These are phyloP conservation scores for Cosmorhoe ocellata DNA, from an alignment of 2,888 invertebrate genomes.

Conservation along the genomic window DNA sequence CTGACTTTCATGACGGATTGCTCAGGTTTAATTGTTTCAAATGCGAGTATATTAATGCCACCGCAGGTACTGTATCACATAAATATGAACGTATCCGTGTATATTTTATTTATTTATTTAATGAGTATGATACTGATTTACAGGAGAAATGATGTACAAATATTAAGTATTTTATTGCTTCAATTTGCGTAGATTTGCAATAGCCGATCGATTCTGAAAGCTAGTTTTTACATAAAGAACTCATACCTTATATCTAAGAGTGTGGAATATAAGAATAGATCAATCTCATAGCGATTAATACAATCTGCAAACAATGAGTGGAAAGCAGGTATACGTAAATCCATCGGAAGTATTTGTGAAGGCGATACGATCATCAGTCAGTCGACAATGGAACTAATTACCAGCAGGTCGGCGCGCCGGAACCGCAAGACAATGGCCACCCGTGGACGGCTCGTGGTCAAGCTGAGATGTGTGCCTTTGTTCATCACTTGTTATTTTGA, in stretches of 20 bases:
- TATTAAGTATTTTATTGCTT: no score
- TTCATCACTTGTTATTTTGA: conserved; percentile 51
- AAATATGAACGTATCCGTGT: background rate
- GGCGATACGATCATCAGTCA: conserved; percentile 64
- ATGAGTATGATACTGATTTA: no score
- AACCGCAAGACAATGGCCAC: conserved; percentile 63
- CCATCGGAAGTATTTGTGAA: conserved; percentile 73
- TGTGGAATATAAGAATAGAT: conserved; percentile 15
- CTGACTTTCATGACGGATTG: conserved; percentile 6
- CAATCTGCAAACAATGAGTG: conserved; percentile 64
- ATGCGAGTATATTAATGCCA: conserved; percentile 12
- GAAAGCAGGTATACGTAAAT: conserved; percentile 75
- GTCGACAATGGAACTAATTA: conserved; percentile 79
- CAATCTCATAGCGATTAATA: conserved; percentile 38
- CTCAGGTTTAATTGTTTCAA: conserved; percentile 6
- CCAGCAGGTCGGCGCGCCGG: conserved; percentile 56
- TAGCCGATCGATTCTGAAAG: no score
- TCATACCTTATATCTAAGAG: no score
- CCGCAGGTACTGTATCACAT: background rate
- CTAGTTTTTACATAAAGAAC: no score
- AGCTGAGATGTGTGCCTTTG: conserved; percentile 54
- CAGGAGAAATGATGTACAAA: no score
- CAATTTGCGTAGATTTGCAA: no score
- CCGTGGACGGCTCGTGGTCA: conserved; percentile 43
- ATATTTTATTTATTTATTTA: no score